Base-by-base conservation (phyloP, 2,888 invertebrate genomes). In the Sinodicranocentrus sp. region DNA sequence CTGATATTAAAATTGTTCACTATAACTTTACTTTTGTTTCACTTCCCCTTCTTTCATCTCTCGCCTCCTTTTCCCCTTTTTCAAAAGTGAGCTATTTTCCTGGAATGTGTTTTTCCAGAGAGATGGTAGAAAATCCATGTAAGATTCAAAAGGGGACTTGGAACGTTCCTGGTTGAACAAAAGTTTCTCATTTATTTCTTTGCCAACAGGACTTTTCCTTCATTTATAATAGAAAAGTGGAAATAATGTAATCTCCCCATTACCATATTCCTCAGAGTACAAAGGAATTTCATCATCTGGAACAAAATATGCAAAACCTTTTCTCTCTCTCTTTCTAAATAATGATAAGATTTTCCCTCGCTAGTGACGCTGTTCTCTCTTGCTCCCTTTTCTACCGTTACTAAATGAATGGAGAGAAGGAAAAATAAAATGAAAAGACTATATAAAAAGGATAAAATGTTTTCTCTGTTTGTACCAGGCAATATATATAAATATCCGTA, bases 271-370 rank as follows among this genome's bases (percentile, higher is more conserved):
- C 52, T 78, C 19, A 26, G 44, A 73, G 52, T 23, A 78, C 59
- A 68, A 75, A 68, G 82, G 82, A 82, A 82, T 82, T 82, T 82
- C 82, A 82, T 82, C 82, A 82, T 82, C 82, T 82, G 75, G 82
- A 73, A 82, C 75, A 59, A 68, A 82, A 82, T 68, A 61, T 73
- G 63, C 17, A 68, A 68, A 67, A 6, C 43, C 23, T 23, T 43
- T 67, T 44, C 21, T 65, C 65, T 70, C 76, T 57, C 76, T 71
- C 59, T 71, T 54, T 71, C 57, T 57, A 79, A 79, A 79, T 25
- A 70, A 33, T 70, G 59, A 70, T 59, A 78, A 79, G 71, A 79
- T 65, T 79, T 61, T 70, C 65, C 52, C 44, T 77, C 26, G 59
- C 44, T 68, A 23, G 21, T 28, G n/a, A n/a, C n/a, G n/a, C n/a